Evolutionary conservation across 1,140 invertebrate species (phyloP).

Genomic region (Temnothorax nylanderi): DNA sequence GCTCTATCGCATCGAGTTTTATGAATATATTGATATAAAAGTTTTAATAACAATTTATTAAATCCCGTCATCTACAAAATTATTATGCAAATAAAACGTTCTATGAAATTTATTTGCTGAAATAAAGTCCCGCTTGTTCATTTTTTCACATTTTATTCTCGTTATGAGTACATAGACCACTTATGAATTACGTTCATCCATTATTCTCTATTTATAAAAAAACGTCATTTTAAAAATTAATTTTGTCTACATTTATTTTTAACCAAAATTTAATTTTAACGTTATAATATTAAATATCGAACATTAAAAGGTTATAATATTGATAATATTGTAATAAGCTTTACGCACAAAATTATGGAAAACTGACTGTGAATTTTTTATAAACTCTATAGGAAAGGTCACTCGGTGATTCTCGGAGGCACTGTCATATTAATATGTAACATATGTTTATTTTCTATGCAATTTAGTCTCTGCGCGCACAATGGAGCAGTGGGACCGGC

Average conservation of each 20-base stretch:
- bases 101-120: conserved; percentile 5
- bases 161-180: neutral
- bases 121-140: neutral
- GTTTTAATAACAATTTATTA: conserved; percentile 41
- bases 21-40: neutral
- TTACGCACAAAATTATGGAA: neutral
- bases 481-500: conserved; percentile 31
- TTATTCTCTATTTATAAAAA: neutral
- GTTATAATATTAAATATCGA: neutral
- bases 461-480: conserved; percentile 18
- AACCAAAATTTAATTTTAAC: conserved; percentile 9
- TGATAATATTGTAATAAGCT: neutral
- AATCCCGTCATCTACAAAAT: conserved; percentile 23
- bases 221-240: neutral
- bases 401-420: neutral
- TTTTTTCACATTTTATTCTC: conserved; percentile 25
- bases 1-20: neutral
- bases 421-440: conserved; percentile 10
- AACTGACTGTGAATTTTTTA: neutral
- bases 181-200: neutral
- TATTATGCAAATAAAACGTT: conserved; percentile 26
- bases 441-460: conserved; percentile 22
- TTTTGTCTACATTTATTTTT: neutral
- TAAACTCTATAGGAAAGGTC: neutral
- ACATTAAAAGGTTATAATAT: neutral